phyloP scores from a whole-genome alignment of 2,797 vertebrate species.

The Pseudochaenichthys georgianus region DNA sequence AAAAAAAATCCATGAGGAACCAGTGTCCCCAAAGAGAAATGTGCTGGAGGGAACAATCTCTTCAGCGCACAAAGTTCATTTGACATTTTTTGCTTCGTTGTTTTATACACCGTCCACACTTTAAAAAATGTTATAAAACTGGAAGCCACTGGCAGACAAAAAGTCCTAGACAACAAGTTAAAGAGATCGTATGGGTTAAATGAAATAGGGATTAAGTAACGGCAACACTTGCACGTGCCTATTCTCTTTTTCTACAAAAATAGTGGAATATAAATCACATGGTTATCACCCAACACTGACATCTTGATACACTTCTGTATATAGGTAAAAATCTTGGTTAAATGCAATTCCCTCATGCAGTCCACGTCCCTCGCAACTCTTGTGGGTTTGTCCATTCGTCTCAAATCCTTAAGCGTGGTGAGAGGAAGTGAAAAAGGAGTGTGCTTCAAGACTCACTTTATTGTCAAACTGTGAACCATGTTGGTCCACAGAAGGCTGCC shows the following conservation, averaged over 20 bases:
- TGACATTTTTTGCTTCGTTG: constrained; percentile 81
- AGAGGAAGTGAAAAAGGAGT: constrained; percentile 59
- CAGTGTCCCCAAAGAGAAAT: constrained; percentile 69
- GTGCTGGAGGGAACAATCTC: constrained; percentile 76
- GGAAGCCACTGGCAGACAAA: constrained; percentile 87
- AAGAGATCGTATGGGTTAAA: constrained; percentile 69
- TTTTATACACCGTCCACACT: constrained; percentile 72
- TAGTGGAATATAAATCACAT: constrained; percentile 85
- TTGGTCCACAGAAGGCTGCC: constrained; percentile 40
- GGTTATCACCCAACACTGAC: constrained; percentile 82
- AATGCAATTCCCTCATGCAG: constrained; percentile 86
- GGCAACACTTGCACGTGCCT: constrained; percentile 74
- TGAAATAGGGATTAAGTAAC: constrained; percentile 72
- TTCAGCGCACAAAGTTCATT: constrained; percentile 64
- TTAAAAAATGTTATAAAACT: constrained; percentile 86
- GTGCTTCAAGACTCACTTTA: constrained; percentile 69
- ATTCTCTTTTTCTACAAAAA: constrained; percentile 85
- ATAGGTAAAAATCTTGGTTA: constrained; percentile 78
- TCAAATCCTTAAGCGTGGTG: constrained; percentile 50
- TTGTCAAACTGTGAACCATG: constrained; percentile 32
- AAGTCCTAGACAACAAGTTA: constrained; percentile 74
- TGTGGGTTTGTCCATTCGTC: constrained; percentile 46
- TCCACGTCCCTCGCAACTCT: constrained; percentile 60
- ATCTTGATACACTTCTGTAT: constrained; percentile 82
- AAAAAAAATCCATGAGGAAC: constrained; percentile 56